phyloP scores from a whole-genome alignment of 2,797 vertebrate species.

The Megaceryle alcyon region DNA sequence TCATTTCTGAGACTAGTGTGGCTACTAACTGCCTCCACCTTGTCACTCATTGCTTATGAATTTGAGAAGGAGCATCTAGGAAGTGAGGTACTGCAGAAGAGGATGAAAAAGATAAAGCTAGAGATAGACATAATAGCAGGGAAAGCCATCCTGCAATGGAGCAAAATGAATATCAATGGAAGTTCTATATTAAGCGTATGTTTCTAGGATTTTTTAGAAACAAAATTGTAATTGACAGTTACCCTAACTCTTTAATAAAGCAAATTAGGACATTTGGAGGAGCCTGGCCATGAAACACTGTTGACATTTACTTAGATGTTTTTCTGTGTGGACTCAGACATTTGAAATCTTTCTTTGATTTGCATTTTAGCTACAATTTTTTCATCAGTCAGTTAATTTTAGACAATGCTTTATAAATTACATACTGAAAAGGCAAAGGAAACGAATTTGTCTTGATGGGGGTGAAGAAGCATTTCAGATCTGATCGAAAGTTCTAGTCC shows the following conservation, averaged over 20 bases:
- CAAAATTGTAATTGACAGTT: background rate
- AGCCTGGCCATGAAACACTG: background rate
- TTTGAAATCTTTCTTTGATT: background rate
- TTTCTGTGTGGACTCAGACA: background rate
- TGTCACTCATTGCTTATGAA: background rate
- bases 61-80: background rate
- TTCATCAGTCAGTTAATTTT: background rate
- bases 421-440: background rate
- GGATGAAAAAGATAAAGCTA: background rate
- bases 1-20: background rate
- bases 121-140: background rate
- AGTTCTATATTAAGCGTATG: background rate
- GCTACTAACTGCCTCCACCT: background rate
- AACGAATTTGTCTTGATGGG: background rate
- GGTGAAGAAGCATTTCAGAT: background rate
- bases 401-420: background rate
- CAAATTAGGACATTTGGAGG: background rate
- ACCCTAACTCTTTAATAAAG: background rate
- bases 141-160: background rate
- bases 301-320: background rate
- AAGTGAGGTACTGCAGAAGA: background rate
- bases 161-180: background rate
- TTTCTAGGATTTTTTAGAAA: background rate
- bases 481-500: background rate
- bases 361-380: background rate